These are phyloP conservation scores for Pseudeuparius sepicola DNA, from an alignment of 2,888 invertebrate species.

Conservation along the genomic window DNA sequence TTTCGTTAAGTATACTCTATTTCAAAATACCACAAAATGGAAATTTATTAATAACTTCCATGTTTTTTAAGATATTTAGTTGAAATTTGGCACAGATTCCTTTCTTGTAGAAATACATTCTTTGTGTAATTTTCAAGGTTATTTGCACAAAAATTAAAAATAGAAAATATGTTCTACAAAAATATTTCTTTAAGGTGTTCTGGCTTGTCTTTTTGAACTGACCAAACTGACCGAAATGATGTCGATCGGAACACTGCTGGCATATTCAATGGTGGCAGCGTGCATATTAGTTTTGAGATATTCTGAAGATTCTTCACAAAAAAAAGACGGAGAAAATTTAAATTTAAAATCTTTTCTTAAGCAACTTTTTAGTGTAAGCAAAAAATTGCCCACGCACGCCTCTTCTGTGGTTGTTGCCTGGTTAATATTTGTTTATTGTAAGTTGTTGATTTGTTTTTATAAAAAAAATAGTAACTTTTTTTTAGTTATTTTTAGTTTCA, in stretches of 20 bases:
- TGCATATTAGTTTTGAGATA: constrained; percentile 76
- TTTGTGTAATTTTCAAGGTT: no score
- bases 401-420: constrained; percentile 41
- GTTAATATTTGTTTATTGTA: constrained; percentile 44
- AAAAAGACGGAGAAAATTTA: not conserved
- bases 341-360: not conserved
- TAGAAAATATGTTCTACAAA: no score
- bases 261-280: constrained; percentile 83
- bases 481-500: constrained; percentile 33
- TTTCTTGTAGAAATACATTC: no score
- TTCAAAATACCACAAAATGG: no score
- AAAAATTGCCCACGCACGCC: no score
- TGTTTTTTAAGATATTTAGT: no score
- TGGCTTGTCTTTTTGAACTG: constrained; percentile 76
- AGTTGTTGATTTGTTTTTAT: constrained; percentile 23
- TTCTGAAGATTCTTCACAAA: constrained; percentile 5
- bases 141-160: no score
- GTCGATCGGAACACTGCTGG: constrained; percentile 79
- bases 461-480: constrained; percentile 14
- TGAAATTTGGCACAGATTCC: no score
- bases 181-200: constrained; percentile 57
- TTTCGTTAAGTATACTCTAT: no score
- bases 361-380: not conserved
- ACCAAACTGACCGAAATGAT: constrained; percentile 80
- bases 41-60: no score